phyloP scores from a whole-genome alignment of 2,113 vertebrate species.

The Pyxicephalus adspersus region DNA sequence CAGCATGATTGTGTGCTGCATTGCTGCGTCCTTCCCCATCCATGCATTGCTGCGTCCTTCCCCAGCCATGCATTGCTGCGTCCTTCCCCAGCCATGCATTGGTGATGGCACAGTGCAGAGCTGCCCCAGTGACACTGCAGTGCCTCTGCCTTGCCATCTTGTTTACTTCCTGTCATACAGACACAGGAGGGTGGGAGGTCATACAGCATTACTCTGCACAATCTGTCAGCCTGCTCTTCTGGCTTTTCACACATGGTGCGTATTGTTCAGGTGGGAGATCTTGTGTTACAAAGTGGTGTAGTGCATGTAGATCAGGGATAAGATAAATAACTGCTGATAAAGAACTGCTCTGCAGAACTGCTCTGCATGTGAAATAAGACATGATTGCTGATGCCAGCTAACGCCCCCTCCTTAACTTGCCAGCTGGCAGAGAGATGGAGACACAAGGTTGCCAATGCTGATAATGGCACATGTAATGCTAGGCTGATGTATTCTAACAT shows the following conservation, averaged over 20 bases:
- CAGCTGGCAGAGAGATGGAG: neutral
- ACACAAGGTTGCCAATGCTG: neutral
- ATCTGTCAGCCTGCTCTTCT: neutral
- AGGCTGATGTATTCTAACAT: neutral
- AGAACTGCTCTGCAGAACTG: neutral
- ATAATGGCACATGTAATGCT: neutral
- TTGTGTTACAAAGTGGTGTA: neutral
- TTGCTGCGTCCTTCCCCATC: no score
- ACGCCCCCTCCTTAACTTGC: neutral
- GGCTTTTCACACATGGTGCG: no score
- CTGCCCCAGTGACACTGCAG: neutral
- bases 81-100: neutral
- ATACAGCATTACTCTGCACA: constrained; percentile 4
- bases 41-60: no score
- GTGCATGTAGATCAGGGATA: no score
- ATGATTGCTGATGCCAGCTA: neutral
- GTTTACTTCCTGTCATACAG: constrained; percentile 39
- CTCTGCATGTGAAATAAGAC: neutral
- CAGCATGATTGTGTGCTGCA: no score
- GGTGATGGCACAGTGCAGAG: neutral
- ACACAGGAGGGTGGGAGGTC: constrained; percentile 2
- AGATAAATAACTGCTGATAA: no score
- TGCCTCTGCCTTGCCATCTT: constrained; percentile 4
- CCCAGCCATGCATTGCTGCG: no score
- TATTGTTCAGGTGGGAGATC: no score